Evolutionary conservation across 2,888 invertebrate genomes (phyloP), one percentile per base, ranked within the genome.

Genomic region (Agrochola macilenta): DNA sequence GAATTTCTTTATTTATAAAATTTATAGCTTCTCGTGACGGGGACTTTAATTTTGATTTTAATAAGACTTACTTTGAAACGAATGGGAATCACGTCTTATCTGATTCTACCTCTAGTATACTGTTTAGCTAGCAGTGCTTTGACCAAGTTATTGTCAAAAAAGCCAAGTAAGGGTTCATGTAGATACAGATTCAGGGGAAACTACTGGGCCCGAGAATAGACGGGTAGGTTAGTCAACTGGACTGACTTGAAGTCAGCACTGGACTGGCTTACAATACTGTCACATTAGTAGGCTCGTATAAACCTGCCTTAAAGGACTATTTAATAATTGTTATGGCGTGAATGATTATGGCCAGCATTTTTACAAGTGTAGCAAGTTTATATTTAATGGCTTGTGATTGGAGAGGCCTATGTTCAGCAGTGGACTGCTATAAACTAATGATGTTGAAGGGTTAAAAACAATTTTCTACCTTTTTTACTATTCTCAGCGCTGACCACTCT

Each of bases 51-150:
- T n/a, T 30, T 8, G 14, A 69, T 60, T 49, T 35, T 35, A 66
- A 54, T 52, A 65, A 68, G 39, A 11, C 20, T 17, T 23, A 54
- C 39, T 73, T 57, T 12, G 30, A 30, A 60, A 39, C 5, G 5
- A 35, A 39, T 23, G 43, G 1, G 3, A 68, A 35, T 26, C 1
- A 69, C 35, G 46, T 61, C 12, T 14, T 43, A 61, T 76, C 68
- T 17, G n/a, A 52, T 43, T n/a, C 8, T 52, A 20, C 14, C 5
- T 39, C 23, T 54, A 17, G 1, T 43, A 60, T 30, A 30, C n/a
- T 39, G 30, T 4, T 35, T 63, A 77, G 23, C n/a, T 26, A 39
- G 63, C 54, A 63, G 78, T 64, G 78, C 30, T 70, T 39, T 71
- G 20, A 49, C 23, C 9, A 54, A 23, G 8, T 57, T 14, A 5